A percentile compares a stretch with the other conserved stretches of the same genome.
Conservation (phyloP, 2,888 invertebrate genomes). For the Melanchra persicariae region DNA sequence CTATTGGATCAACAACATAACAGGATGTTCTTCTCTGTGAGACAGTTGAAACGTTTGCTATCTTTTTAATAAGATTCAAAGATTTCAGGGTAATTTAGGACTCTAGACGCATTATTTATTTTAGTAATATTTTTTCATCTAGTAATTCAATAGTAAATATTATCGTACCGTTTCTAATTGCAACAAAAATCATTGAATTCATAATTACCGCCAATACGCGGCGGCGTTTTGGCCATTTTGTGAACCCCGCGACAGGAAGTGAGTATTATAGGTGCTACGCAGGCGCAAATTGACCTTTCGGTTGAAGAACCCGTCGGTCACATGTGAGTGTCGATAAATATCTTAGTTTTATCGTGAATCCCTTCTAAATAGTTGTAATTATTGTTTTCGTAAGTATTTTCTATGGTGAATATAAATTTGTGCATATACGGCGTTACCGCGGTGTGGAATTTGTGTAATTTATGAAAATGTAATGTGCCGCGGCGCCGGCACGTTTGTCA, state of each 20-base stretch:
- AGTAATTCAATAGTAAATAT: background rate
- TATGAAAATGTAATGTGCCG: constrained; percentile 80
- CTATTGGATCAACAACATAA: constrained; percentile 29
- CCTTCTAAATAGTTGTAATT: constrained; percentile 83
- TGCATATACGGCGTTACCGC: constrained; percentile 78
- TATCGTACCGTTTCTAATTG: background rate
- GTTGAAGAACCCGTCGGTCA: constrained; percentile 97
- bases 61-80: constrained; percentile 16
- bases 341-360: constrained; percentile 89
- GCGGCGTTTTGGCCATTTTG: constrained; percentile 85
- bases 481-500: constrained; percentile 90
- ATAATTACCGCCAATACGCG: constrained; percentile 81
- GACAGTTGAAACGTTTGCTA: constrained; percentile 45
- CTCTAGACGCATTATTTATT: background rate
- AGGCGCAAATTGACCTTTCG: constrained; percentile 94
- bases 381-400: constrained; percentile 89
- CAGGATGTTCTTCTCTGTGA: constrained; percentile 20
- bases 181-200: constrained; percentile 47
- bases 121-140: background rate
- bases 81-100: background rate
- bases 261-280: constrained; percentile 92
- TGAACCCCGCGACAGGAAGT: constrained; percentile 90
- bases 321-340: constrained; percentile 95
- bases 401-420: constrained; percentile 85
- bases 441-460: constrained; percentile 87